Evolutionary conservation across 2,888 invertebrate species (phyloP).

Genomic region (Sesia bembeciformis): DNA sequence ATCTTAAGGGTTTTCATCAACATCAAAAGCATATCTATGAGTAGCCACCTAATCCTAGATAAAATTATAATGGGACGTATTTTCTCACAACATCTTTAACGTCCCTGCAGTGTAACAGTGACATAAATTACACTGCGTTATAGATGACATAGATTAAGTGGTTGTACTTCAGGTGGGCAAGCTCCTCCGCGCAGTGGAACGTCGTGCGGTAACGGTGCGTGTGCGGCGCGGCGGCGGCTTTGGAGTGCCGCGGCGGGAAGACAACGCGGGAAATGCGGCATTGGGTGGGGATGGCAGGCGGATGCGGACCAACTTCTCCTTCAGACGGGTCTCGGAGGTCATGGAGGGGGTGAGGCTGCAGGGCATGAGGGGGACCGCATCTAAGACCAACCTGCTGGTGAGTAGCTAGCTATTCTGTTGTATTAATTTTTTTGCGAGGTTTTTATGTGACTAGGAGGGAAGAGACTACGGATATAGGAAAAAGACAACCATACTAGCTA

Average conservation of each 20-base stretch:
- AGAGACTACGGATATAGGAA: no score
- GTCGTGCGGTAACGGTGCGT: conserved; percentile 59
- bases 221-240: conserved; percentile 48
- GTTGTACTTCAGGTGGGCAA: conserved; percentile 37
- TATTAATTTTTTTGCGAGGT: no score
- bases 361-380: conserved; percentile 49
- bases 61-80: no score
- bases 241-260: conserved; percentile 24
- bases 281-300: conserved; percentile 24
- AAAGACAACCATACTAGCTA: background rate
- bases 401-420: background rate
- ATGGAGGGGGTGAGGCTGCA: conserved; percentile 67
- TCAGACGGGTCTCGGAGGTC: conserved; percentile 65
- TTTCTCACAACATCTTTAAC: no score
- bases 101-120: no score
- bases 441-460: no score
- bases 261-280: conserved; percentile 13
- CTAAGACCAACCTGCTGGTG: conserved; percentile 45
- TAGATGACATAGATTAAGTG: no score
- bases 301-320: conserved; percentile 60
- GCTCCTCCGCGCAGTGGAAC: conserved; percentile 54
- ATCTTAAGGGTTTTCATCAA: no score
- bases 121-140: no score
- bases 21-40: no score
- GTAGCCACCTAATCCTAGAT: no score